Evolutionary conservation across 2,888 invertebrate genomes (phyloP).

Genomic region (Dorcus parallelipipedus): DNA sequence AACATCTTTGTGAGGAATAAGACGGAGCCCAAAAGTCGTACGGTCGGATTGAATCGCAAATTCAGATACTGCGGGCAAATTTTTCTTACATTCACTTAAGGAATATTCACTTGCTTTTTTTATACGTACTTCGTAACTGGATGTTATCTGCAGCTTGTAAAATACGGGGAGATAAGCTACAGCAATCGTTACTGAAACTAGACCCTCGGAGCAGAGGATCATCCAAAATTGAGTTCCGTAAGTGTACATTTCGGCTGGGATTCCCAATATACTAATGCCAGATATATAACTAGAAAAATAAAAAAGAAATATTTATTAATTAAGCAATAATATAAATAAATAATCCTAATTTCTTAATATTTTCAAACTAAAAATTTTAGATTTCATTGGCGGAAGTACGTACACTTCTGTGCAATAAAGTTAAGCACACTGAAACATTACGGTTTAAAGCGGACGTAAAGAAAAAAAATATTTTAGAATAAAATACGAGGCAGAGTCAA

Average conservation of each 20-base stretch:
- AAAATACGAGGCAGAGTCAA: no score
- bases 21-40: constrained; percentile 63
- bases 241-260: constrained; percentile 74
- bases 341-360: no score
- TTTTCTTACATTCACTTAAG: neutral
- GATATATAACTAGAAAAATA: constrained; percentile 64
- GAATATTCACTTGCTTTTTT: neutral
- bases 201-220: constrained; percentile 60
- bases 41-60: constrained; percentile 64
- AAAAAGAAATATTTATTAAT: neutral
- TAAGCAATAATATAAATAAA: neutral
- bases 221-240: constrained; percentile 73
- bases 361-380: no score
- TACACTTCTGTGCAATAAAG: no score
- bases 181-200: constrained; percentile 63
- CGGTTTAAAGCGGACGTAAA: no score
- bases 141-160: constrained; percentile 69
- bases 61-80: constrained; percentile 60
- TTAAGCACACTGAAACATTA: no score
- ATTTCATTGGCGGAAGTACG: no score
- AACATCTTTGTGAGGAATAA: constrained; percentile 72
- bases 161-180: constrained; percentile 68
- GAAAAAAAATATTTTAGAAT: no score
- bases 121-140: constrained; percentile 66
- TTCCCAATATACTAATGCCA: constrained; percentile 68